Base-by-base conservation (phyloP, 64 coral and sea anemone species). In the Platygyra sinensis region DNA sequence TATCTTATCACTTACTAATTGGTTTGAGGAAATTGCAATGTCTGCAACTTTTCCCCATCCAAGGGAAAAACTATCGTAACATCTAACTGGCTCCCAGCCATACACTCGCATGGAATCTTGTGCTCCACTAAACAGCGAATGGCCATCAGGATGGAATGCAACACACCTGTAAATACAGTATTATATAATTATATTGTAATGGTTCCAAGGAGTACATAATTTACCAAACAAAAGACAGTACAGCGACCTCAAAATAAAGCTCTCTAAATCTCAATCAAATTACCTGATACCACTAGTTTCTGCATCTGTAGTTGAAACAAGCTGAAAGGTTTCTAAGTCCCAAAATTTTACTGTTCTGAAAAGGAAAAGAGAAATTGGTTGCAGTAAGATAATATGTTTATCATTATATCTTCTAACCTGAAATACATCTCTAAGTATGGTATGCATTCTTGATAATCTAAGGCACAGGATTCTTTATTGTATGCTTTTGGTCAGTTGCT, bases 81-180 rank as follows among this genome's bases (percentile, higher is more conserved):
- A 99, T 52, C 86, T 90, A 50, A 99, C 88, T 51, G 97, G 97
- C 74, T 99, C 97, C 97, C 97, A 99, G 9, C 94, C 97, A 94
- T 96, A 96, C 24, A 99, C 65, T 91, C 89, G 73, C 57, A 99
- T 80, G 38, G 97, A 99, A 94, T 99, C 97, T 88, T 95, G 91
- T 50, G 91, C 88, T 18, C 97, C 97, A 91, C 97, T 99, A 65
- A 99, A 99, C 80, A 99, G 80, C 72, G 81, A 90, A 32, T 84
- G 76, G 12, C 97, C 97, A 46, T 99, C 97, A 32, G 97, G 87
- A 30, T 99, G 97, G 86, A 99, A 99, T 52, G 84, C 69, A 54
- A 99, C 82, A 81, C 94, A 95, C 33, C 97, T 99, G 79, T 6
- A 75, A 96, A 67, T 10, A 33, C 60, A 80, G 31, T 13, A 30